phyloP scores from a whole-genome alignment of 2,113 vertebrate species.

The zebrafish (Danio rerio) region GRCz12tu NC_133199.1:11090001-11090500 shows the following conservation, averaged over 20 bases:
- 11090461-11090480: slow-evolving; percentile 12
- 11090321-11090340: slow-evolving; percentile 26
- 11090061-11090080: too few species aligned
- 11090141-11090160: background rate
- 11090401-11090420: background rate
- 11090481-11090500: slow-evolving; percentile 1
- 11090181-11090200: background rate
- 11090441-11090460: slow-evolving; percentile 40
- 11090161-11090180: background rate
- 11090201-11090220: background rate
- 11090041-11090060: too few species aligned
- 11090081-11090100: too few species aligned
- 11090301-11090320: slow-evolving; percentile 23
- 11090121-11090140: too few species aligned
- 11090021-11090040: too few species aligned
- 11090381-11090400: slow-evolving; percentile 27
- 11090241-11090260: background rate
- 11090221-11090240: background rate
- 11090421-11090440: slow-evolving; percentile 31
- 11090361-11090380: slow-evolving; percentile 22
- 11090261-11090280: slow-evolving; percentile 20
- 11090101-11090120: too few species aligned
- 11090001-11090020: too few species aligned
- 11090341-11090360: slow-evolving; percentile 16
- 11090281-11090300: slow-evolving; percentile 27